Evolutionary conservation across 2,113 vertebrate genomes (phyloP).

Genomic region (Austrofundulus limnaeus): DNA sequence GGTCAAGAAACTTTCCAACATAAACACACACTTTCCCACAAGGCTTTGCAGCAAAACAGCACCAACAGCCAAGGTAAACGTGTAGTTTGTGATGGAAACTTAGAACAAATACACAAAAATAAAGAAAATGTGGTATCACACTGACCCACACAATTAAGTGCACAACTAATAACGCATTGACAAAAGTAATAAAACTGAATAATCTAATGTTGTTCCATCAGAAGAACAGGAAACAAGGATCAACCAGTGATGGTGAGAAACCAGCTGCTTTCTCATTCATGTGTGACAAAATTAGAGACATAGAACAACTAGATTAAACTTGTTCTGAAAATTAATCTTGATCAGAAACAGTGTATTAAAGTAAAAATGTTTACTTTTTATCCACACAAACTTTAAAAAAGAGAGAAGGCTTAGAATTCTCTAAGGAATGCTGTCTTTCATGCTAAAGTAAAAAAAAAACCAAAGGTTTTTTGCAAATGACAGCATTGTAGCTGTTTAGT

Average conservation of each 20-base stretch:
- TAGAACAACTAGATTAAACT: background rate
- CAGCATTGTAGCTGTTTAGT: too few relatives aligned
- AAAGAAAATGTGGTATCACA: constrained; percentile 27
- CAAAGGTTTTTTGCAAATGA: too few relatives aligned
- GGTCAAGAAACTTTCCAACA: constrained; percentile 57
- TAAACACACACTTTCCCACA: constrained; percentile 77
- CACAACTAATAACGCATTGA: constrained; percentile 5
- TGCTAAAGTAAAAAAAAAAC: too few relatives aligned
- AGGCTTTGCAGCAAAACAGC: constrained; percentile 57
- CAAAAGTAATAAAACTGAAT: constrained; percentile 33
- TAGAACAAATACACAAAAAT: constrained; percentile 55
- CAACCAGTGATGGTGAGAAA: constrained; percentile 23
- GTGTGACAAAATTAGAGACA: constrained; percentile 17
- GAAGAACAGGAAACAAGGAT: constrained; percentile 32
- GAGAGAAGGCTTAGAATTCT: too few relatives aligned
- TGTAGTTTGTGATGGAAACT: constrained; percentile 72
- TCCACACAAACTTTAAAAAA: background rate
- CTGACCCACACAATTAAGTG: constrained; percentile 1
- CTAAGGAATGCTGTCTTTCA: background rate
- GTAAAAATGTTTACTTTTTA: background rate
- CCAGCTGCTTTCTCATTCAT: constrained; percentile 17
- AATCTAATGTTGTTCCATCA: constrained; percentile 23
- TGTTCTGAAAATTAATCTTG: background rate
- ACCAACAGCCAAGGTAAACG: constrained; percentile 73
- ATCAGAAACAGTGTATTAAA: background rate